These are phyloP conservation scores for Sphyrna mokarran DNA, from an alignment of 2,113 vertebrate species.

Conservation along the genomic window DNA sequence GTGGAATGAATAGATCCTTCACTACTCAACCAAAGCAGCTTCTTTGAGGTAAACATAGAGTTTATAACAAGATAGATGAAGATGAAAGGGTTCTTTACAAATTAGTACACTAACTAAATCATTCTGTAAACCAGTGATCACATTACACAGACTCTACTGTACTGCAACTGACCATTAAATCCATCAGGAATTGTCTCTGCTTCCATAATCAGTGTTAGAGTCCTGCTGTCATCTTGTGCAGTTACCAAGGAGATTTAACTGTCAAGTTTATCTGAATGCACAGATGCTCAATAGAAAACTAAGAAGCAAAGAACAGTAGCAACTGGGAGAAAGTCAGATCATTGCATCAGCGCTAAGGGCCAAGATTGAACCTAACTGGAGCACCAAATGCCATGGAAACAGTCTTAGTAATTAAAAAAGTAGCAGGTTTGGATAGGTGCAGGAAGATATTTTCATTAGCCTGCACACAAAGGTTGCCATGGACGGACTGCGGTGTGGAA, in stretches of 20 bases:
- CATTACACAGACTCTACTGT: background rate
- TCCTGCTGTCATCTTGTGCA: background rate
- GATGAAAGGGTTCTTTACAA: background rate
- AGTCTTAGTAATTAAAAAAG: background rate
- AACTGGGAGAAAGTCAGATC: background rate
- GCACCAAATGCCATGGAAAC: background rate
- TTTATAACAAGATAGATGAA: background rate
- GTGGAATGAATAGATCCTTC: background rate
- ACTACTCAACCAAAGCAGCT: background rate
- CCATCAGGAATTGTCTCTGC: background rate
- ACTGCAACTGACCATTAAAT: background rate
- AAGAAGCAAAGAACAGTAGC: background rate
- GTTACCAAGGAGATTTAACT: slow-evolving; percentile 4
- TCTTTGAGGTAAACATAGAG: background rate
- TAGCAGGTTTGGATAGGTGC: background rate
- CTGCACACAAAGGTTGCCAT: slow-evolving; percentile 11
- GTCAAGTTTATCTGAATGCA: background rate
- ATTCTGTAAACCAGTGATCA: background rate
- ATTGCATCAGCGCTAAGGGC: background rate
- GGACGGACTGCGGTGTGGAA: background rate
- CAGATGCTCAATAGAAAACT: background rate
- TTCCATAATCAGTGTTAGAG: background rate
- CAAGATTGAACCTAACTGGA: background rate
- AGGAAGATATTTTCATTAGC: background rate
- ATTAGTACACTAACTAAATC: background rate